A percentile compares a stretch with the other conserved stretches of the same genome.
phyloP scores from a whole-genome alignment of 1,140 invertebrate species.

The Platorchestia sp. region DNA sequence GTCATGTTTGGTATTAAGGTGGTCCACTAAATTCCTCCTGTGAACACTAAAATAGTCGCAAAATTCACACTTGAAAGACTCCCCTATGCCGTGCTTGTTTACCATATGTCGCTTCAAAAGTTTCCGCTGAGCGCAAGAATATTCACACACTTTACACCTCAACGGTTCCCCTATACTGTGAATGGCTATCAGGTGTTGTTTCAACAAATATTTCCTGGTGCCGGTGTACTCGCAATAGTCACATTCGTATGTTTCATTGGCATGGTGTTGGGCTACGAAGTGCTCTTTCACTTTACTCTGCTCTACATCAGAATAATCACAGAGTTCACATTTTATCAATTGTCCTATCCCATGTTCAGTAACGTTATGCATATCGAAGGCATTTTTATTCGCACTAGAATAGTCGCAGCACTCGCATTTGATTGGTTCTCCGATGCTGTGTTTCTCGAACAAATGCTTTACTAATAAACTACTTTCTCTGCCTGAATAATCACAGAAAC shows the following conservation, averaged over 20 bases:
- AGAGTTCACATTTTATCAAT: not conserved
- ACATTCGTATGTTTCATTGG: not conserved
- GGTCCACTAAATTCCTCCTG: not conserved
- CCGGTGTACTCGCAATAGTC: not conserved
- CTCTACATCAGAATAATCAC: not conserved
- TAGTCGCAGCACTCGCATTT: not conserved
- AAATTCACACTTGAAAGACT: not conserved
- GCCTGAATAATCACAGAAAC: not conserved
- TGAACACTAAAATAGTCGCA: not conserved
- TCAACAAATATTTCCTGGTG: not conserved
- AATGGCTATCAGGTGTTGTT: not conserved
- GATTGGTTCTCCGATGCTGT: not conserved
- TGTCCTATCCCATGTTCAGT: not conserved
- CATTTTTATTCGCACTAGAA: not conserved
- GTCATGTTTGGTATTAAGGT: constrained; percentile 41
- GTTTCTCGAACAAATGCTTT: not conserved
- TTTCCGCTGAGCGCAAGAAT: not conserved
- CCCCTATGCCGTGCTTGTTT: not conserved
- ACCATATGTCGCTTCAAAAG: not conserved
- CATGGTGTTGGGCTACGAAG: not conserved
- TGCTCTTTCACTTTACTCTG: not conserved
- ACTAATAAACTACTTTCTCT: not conserved
- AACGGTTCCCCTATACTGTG: not conserved
- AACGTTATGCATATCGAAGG: not conserved
- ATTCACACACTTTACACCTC: not conserved